A percentile compares a stretch with the other conserved stretches of the same genome.
phyloP scores from a whole-genome alignment of 2,888 invertebrate species.

The Latrodectus elegans region DNA sequence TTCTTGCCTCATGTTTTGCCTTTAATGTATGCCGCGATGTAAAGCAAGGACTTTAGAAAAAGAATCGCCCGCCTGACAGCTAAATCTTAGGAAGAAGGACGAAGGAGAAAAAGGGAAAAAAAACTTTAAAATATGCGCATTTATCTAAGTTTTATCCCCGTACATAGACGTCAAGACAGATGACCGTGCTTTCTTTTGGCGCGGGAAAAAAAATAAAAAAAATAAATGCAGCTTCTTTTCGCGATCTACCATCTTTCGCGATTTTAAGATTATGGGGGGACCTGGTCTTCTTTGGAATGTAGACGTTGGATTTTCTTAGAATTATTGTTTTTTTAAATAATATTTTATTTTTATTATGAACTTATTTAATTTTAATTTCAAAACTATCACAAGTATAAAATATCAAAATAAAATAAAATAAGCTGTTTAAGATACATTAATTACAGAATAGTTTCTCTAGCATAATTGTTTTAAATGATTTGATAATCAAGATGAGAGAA shows the following conservation, averaged over 20 bases:
- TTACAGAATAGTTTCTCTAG: too few species aligned
- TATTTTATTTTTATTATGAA: too few species aligned
- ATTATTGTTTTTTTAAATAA: too few species aligned
- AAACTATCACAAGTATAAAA: too few species aligned
- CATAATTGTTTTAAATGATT: too few species aligned
- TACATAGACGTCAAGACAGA: slow-evolving; percentile 60
- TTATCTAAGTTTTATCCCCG: slow-evolving; percentile 68
- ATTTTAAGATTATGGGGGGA: slow-evolving; percentile 54
- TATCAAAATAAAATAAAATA: too few species aligned
- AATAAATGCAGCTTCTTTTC: not conserved
- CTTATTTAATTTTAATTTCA: too few species aligned
- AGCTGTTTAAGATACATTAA: too few species aligned
- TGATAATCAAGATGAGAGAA: too few species aligned
- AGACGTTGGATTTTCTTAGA: not conserved
- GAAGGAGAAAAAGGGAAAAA: slow-evolving; percentile 22
- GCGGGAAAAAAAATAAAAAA: slow-evolving; percentile 17
- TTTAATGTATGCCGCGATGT: slow-evolving; percentile 68
- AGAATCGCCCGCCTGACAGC: slow-evolving; percentile 65
- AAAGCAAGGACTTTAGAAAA: slow-evolving; percentile 64
- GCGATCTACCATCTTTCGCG: slow-evolving; percentile 38
- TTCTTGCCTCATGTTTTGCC: slow-evolving; percentile 66
- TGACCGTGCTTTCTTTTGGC: slow-evolving; percentile 48
- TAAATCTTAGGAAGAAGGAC: slow-evolving; percentile 56
- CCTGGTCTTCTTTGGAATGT: not conserved
- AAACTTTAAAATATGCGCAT: slow-evolving; percentile 69